These are phyloP conservation scores for Premnoplex brunnescens DNA, from an alignment of 2,797 vertebrate species.

Conservation along the genomic window DNA sequence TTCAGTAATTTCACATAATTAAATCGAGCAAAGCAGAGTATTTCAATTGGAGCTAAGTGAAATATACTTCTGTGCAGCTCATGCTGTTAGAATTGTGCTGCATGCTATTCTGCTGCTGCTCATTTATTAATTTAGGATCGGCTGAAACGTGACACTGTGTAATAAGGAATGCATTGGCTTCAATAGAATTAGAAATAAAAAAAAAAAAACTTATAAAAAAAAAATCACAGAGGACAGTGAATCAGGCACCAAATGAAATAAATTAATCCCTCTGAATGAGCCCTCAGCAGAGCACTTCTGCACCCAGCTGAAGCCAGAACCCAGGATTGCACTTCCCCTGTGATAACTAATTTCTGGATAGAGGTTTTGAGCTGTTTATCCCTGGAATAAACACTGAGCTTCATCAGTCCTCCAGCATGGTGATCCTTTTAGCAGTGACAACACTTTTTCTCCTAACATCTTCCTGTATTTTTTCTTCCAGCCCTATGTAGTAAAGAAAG, in stretches of 20 bases:
- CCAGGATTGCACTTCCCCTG: constrained; percentile 7
- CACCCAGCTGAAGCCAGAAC: constrained; percentile 11
- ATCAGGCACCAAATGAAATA: background rate
- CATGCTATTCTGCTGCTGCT: constrained; percentile 62
- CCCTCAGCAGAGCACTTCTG: constrained; percentile 36
- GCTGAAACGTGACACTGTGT: background rate
- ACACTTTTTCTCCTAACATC: background rate
- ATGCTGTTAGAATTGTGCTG: constrained; percentile 56
- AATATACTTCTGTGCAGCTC: constrained; percentile 15
- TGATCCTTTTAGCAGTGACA: background rate
- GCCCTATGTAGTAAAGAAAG: background rate
- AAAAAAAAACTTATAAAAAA: background rate
- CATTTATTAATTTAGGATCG: constrained; percentile 62
- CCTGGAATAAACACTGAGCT: constrained; percentile 9
- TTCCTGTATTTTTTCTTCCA: background rate
- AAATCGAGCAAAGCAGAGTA: constrained; percentile 59
- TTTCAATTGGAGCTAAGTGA: constrained; percentile 30
- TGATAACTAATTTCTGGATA: constrained; percentile 40
- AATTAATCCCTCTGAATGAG: constrained; percentile 26
- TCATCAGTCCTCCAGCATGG: background rate
- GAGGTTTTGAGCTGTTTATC: constrained; percentile 40
- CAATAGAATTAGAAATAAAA: background rate
- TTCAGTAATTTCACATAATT: constrained; percentile 69
- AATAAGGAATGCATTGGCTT: constrained; percentile 15
- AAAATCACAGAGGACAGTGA: background rate